Base-by-base conservation (phyloP, 2,113 vertebrate species). In the Pantherophis guttatus region DNA sequence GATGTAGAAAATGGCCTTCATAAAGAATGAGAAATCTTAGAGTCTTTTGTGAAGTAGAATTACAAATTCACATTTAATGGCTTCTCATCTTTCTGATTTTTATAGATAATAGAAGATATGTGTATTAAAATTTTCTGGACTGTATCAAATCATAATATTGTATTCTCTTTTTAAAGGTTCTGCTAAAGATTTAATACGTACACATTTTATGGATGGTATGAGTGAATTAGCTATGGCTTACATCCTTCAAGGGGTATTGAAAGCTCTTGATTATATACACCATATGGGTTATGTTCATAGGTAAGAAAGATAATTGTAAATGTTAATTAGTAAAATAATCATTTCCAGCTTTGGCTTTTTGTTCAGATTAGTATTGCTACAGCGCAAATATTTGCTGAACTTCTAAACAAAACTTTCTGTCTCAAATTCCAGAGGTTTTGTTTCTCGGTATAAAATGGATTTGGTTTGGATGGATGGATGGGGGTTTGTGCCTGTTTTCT, bases 221-320 rank as follows among this genome's bases (percentile, higher is more conserved):
- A 98, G 92, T 57, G 99, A 99, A 93, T 97, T 99, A 97, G 98
- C 98, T 2, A 99, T 99, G 59, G 98, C 99, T 0, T 99, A 99
- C 93, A 99, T 99, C 94, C 97, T 99, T 90, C 98, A 99, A 90
- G 99, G 99, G 0, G 98, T 99, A 91, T 96, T 99, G 33, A 99
- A 98, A 97, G 99, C 99, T 3, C 98, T 99, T 50, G 98, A 99
- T 95, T 99, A 99, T 96, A 99, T 99, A 97, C 99, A 99, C 96
- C 99, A 99, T 93, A 99, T 99, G 99, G 99, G 99, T 96, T 99
- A 99, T 2, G 99, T 99, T 50, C 99, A 99, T 94, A 98, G 99
- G 99, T 99, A 96, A 93, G 92, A 48, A 52, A 81, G 44, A 15
- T 26, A 50, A 26, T 57, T 55, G 53, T 13, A n/a, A 50, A 29